These are phyloP conservation scores for Eurosta solidaginis DNA, from an alignment of 1,140 invertebrate species.

Conservation along the genomic window DNA sequence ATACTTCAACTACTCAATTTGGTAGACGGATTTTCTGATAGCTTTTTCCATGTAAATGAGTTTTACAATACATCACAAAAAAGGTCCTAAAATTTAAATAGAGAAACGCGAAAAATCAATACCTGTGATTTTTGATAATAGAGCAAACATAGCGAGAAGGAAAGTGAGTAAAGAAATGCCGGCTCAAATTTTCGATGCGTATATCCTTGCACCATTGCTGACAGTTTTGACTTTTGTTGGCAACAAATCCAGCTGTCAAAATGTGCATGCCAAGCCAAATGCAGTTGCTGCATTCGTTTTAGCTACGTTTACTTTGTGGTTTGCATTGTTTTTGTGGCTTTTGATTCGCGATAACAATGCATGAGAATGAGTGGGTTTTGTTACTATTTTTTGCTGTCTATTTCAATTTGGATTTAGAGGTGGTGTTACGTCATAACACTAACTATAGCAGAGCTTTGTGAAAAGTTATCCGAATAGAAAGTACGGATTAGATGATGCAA, in stretches of 20 bases:
- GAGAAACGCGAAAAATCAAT: neutral
- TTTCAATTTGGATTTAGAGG: slow-evolving; percentile 11
- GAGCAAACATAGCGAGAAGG: neutral
- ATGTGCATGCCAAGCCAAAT: slow-evolving; percentile 14
- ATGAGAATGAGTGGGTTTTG: neutral
- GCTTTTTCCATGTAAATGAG: neutral
- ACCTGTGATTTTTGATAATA: neutral
- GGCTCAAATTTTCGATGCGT: neutral
- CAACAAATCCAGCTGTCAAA: slow-evolving; percentile 23
- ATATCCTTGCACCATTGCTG: neutral
- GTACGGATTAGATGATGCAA: no score
- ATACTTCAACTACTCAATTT: no score
- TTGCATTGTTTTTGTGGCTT: neutral
- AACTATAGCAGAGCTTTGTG: neutral
- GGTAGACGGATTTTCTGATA: no score
- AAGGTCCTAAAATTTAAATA: neutral
- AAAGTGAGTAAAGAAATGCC: neutral
- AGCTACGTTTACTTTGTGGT: no score
- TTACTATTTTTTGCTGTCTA: neutral
- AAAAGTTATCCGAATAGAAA: neutral
- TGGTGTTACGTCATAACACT: neutral
- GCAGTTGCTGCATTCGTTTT: neutral
- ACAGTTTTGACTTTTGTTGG: slow-evolving; percentile 25
- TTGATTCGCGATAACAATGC: neutral
- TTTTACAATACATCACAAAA: neutral